Evolutionary conservation across 30 jellyfish, hydroid and myxozoan species (phyloP), one percentile per base, ranked within the genome.

Genomic region (Aurelia coerulea): DNA sequence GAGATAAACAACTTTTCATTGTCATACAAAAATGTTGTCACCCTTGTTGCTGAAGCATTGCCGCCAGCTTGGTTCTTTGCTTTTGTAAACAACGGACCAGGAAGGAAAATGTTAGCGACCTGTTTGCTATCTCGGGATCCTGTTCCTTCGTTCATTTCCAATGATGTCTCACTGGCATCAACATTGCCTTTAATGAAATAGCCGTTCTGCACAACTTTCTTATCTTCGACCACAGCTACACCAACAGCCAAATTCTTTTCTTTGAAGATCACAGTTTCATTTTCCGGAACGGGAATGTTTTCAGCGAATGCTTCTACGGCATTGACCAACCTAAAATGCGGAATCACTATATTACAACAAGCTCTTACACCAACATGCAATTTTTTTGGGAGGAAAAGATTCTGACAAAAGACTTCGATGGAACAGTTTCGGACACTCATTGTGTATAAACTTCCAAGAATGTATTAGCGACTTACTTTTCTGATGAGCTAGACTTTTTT

Each of bases 221-320:
- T 14, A 9, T 13, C 62, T 54, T 70, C 18, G 17, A 78, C 79
- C 56, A 50, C 68, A 2, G 66, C 51, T 9, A 78, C 41, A 35
- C 88, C 88, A 2, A 78, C 65, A 4, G 88, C 88, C 63, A 78
- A 71, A 41, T 78, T 78, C 68, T 62, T 62, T 65, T 63, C 65
- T 42, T 76, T 35, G 62, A 78, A 60, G 17, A 32, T 64, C 78
- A 59, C 53, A n/a, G 88, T 78, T 35, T 78, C 18, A 54, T 63
- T 63, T 41, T 62, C 69, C 34, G 68, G 56, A 17, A 78, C 67
- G 63, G 88, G 88, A 15, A 78, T 78, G 34, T 78, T 78, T 9
- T 78, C 78, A 5, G 88, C 88, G 34, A 78, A 78, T 50, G 41
- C 46, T 63, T 78, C 88, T 58, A 78, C 34, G 0, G 88, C 88